phyloP scores from a whole-genome alignment of 2,888 invertebrate genomes.

The Dasypolia templi region DNA sequence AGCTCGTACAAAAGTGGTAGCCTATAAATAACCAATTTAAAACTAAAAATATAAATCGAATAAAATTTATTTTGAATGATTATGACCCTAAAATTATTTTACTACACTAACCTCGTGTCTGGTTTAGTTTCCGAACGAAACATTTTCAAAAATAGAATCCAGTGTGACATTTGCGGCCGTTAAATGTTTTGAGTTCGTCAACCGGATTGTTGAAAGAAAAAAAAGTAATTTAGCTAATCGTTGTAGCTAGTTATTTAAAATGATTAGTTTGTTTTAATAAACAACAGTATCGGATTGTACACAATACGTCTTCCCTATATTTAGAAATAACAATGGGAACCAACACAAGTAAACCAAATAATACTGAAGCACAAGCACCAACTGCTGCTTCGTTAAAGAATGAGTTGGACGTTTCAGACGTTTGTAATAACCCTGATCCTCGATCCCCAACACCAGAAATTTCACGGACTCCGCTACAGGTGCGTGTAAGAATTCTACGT shows the following conservation, averaged over 20 bases:
- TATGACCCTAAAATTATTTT: background rate
- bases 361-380: constrained; percentile 71
- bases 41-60: too few species aligned
- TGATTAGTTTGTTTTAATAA: constrained; percentile 48
- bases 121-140: constrained; percentile 47
- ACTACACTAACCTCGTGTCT: too few species aligned
- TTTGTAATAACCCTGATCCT: constrained; percentile 86
- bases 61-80: background rate
- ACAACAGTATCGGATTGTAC: constrained; percentile 30
- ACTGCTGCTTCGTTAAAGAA: constrained; percentile 75
- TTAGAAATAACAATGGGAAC: constrained; percentile 80
- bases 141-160: constrained; percentile 78
- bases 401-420: constrained; percentile 76
- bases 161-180: constrained; percentile 81
- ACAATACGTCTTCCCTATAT: constrained; percentile 3
- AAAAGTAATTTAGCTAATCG: constrained; percentile 36
- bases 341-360: constrained; percentile 82
- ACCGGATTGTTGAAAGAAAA: constrained; percentile 43
- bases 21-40: background rate
- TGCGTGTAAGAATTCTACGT: constrained; percentile 69
- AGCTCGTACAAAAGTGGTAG: background rate
- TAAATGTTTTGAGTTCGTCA: constrained; percentile 79
- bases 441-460: constrained; percentile 91
- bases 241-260: constrained; percentile 44
- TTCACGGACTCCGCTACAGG: constrained; percentile 91